phyloP scores from a whole-genome alignment of 2,888 invertebrate genomes.

The Hanleya hanleyi region DNA sequence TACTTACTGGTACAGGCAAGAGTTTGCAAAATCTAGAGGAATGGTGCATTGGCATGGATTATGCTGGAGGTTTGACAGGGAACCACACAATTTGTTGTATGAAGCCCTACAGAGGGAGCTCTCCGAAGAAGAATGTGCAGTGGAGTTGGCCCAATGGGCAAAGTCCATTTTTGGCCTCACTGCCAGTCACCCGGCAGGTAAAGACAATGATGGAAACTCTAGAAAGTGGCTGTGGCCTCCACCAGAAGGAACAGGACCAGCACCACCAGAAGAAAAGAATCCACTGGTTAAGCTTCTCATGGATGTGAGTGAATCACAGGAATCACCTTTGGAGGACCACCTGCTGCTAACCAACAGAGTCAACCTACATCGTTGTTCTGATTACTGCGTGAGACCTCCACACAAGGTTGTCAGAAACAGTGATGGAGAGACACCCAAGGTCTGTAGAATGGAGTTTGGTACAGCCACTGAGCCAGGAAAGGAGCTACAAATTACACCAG shows the following conservation, averaged over 20 bases:
- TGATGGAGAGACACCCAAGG: neutral
- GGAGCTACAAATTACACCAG: constrained; percentile 22
- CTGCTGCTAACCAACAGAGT: too few relatives aligned
- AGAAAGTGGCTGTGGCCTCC: constrained; percentile 46
- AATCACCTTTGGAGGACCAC: too few relatives aligned
- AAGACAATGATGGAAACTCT: too few relatives aligned
- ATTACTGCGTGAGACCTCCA: constrained; percentile 24
- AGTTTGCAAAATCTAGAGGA: constrained; percentile 34
- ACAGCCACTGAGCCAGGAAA: constrained; percentile 23
- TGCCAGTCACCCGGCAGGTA: constrained; percentile 37
- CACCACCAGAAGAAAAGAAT: constrained; percentile 43
- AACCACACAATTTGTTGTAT: constrained; percentile 39
- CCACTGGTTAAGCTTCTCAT: too few relatives aligned
- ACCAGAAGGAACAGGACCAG: constrained; percentile 41
- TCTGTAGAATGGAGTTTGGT: constrained; percentile 44
- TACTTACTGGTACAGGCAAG: constrained; percentile 42
- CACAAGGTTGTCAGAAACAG: too few relatives aligned
- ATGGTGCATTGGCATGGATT: constrained; percentile 45
- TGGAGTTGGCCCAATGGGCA: constrained; percentile 35
- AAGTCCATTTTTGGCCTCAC: constrained; percentile 31
- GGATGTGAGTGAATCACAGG: too few relatives aligned
- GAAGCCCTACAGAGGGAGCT: constrained; percentile 30
- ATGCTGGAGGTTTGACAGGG: constrained; percentile 38
- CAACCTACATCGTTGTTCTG: constrained; percentile 44
- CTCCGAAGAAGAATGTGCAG: constrained; percentile 28